Evolutionary conservation across 2,888 invertebrate species (phyloP).

Genomic region (Cheilosia urbana): DNA sequence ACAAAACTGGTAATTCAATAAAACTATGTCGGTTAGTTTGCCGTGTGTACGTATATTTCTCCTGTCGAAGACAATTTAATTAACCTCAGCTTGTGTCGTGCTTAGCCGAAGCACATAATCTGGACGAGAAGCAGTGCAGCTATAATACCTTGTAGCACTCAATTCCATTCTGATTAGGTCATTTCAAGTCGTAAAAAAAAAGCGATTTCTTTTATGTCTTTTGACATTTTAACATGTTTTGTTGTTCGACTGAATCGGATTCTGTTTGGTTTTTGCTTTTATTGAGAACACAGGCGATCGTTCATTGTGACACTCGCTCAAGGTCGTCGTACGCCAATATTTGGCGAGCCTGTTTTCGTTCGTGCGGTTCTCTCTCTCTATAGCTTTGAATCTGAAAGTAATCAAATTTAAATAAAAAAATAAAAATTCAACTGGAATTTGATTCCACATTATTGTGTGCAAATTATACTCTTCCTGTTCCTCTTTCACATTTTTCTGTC

Average conservation of each 20-base stretch:
- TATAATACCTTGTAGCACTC: conserved; percentile 56
- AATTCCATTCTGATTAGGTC: conserved; percentile 75
- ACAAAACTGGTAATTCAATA: conserved; percentile 50
- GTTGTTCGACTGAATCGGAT: neutral
- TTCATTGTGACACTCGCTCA: conserved; percentile 47
- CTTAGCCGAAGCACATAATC: conserved; percentile 55
- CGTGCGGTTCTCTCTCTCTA: neutral
- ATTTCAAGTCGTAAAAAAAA: conserved; percentile 41
- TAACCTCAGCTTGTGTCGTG: conserved; percentile 48
- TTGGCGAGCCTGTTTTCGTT: conserved; percentile 38
- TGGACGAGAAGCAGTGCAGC: conserved; percentile 34
- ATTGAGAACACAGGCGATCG: conserved; percentile 30
- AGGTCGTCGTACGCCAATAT: conserved; percentile 29
- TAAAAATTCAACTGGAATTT: conserved; percentile 17
- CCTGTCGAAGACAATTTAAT: conserved; percentile 59
- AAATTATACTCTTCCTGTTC: conserved; percentile 43
- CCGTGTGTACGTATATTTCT: neutral
- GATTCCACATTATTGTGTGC: conserved; percentile 1
- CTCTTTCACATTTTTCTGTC: conserved; percentile 1
- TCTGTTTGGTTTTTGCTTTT: conserved; percentile 12
- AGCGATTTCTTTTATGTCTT: conserved; percentile 38
- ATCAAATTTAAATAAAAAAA: conserved; percentile 40
- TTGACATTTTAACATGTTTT: conserved; percentile 44
- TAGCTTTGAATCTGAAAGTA: conserved; percentile 13
- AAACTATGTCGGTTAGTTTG: conserved; percentile 55